Conservation (phyloP, 2,113 vertebrate genomes). For the Bubo blakistoni region DNA sequence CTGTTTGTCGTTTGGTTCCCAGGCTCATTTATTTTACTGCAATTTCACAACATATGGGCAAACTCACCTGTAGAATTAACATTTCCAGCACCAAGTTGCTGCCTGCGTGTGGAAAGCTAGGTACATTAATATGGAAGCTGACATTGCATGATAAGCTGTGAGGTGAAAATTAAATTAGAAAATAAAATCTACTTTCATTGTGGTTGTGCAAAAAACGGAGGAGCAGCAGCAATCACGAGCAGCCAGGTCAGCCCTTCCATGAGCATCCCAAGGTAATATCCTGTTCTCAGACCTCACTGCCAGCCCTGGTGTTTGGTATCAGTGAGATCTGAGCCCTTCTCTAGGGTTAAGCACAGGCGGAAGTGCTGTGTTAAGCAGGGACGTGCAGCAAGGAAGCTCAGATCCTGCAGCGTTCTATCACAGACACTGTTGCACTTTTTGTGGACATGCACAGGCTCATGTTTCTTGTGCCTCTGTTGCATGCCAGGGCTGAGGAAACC, state of each 20-base stretch:
- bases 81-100: not conserved
- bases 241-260: not conserved
- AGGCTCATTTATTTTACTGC: not conserved
- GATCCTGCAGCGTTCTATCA: not conserved
- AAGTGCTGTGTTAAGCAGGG: not conserved
- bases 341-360: not conserved
- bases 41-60: not conserved
- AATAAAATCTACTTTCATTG: not conserved
- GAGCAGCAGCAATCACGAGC: not conserved
- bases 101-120: not conserved
- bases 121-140: not conserved
- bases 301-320: not conserved
- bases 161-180: not conserved
- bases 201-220: not conserved
- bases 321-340: not conserved
- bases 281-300: not conserved
- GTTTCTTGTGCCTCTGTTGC: not conserved
- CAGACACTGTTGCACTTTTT: not conserved
- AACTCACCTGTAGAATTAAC: not conserved
- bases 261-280: not conserved
- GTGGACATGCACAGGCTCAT: not conserved
- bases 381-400: not conserved
- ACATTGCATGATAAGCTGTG: not conserved
- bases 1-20: not conserved
- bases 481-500: not conserved